Base-by-base conservation (phyloP, 37 sponge, comb jelly and placozoan species). In the Ephydatia muelleri region DNA sequence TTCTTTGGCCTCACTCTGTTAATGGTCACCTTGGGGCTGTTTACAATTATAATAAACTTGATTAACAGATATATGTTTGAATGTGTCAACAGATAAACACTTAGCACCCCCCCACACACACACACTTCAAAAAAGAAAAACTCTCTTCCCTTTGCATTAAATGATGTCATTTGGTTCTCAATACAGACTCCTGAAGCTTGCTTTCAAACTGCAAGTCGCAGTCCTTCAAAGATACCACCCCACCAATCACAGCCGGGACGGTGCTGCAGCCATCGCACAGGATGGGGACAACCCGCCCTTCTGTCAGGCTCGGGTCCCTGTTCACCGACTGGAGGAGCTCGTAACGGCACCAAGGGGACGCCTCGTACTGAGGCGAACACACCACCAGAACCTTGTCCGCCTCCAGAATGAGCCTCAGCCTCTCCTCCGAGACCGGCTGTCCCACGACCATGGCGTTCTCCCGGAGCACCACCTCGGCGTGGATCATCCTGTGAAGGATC, bases 371-470 rank as follows among this genome's bases (percentile, higher is more conserved):
- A 5, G 37, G 30, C 13, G 86, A 86, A 5, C 70, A 57, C 5
- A 86, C 80, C 11, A 78, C 33, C 28, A 86, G 26, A 0, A 86
- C 66, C 37, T 86, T 86, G 38, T 86, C 79, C n/a, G 86, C 86
- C 23, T 38, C 67, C 25, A 72, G 73, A 5, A 86, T 72, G 13
- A 86, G 79, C 3, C 86, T 0, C 32, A 39, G 80, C 11, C 86
- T 32, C 73, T 86, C 86, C 27, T 36, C 73, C 8, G 86, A 86
- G 3, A 79, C 71, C 0, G 78, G 6, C 23, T 33, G n/a, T 3
- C 86, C 86, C 19, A 80, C 66, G 25, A 86, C 64, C 86, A 86
- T 79, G 80, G 71, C 72, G 8, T 21, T 37, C 1, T 86, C 86
- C 30, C 71, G 72, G 39, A 77, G 49, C 5, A 30, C 78, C 57